phyloP scores from a whole-genome alignment of 1,140 invertebrate genomes.

The Zaprionus taronus region DNA sequence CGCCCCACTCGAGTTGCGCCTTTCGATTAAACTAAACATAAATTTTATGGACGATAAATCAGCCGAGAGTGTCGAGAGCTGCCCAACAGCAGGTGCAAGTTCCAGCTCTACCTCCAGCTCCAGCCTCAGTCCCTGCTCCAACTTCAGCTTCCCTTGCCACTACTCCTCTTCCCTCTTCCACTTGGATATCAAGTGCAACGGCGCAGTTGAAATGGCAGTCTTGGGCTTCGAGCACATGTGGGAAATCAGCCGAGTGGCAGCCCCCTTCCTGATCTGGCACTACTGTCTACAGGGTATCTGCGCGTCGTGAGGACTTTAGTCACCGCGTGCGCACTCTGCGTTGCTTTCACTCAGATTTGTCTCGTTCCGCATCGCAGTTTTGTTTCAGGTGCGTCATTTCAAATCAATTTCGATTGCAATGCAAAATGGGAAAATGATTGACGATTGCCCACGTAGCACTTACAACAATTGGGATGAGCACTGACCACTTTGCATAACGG shows the following conservation, averaged over 20 bases:
- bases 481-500: neutral
- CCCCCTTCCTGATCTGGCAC: neutral
- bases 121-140: neutral
- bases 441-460: neutral
- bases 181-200: conserved; percentile 1
- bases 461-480: neutral
- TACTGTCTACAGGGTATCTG: neutral
- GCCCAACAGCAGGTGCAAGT: conserved; percentile 31
- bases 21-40: conserved; percentile 80
- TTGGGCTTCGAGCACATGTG: neutral
- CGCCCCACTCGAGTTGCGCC: conserved; percentile 64
- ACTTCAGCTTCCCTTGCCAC: neutral
- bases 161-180: neutral
- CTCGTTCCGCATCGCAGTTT: conserved; percentile 4
- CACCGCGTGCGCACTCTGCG: neutral
- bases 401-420: conserved; percentile 38
- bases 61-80: conserved; percentile 60
- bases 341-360: neutral
- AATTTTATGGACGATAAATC: conserved; percentile 78
- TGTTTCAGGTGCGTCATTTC: conserved; percentile 21
- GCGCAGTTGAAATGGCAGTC: conserved; percentile 11
- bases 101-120: neutral
- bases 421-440: conserved; percentile 57
- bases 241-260: conserved; percentile 9
- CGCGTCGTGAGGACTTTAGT: neutral